Base-by-base conservation (phyloP, 2,888 invertebrate species). In the Pterostichus niger region DNA sequence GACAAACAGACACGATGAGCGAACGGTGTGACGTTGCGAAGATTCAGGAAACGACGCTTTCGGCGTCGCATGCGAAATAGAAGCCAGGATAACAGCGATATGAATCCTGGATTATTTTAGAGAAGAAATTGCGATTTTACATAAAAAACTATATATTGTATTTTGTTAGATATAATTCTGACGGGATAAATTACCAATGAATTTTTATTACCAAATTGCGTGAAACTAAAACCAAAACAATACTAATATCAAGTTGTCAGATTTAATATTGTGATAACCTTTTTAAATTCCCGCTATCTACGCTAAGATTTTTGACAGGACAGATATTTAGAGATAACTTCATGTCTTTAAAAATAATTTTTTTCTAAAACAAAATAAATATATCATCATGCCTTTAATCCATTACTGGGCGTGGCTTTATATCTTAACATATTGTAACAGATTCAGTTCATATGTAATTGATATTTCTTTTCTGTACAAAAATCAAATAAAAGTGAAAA, bases 31-130 rank as follows among this genome's bases (percentile, higher is more conserved):
- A 11, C 61, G 17, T 31, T 9, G 24, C 6, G 61, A 64, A 15
- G 6, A 64, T 35, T 13, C 52, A n/a, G 33, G 35, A 59, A 59
- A 59, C 24, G 52, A 52, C 2, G 52, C 13, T 52, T 52, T 52
- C 52, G 6, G 52, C 1, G 52, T 6, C 13, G 17, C 13, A 17
- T 10, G 24, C 24, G 56, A 9, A 59, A 59, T 24, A 2, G 56
- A 17, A 15, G 24, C 5, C 24, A 24, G n/a, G 52, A 52, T 52
- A 52, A 52, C 0, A 52, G 52, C 2, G 40, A 52, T 5, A n/a
- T 52, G 13, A 52, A 52, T 52, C 6, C 40, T 52, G 52, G 13
- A 5, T 13, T 4, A 52, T 13, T 52, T 13, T n/a, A 10, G n/a
- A 5, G 5, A 52, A 5, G 52, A 10, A 52, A 52, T 52, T 52